Conservation (phyloP, 23 tunicate genomes). For the Phallusia fumigata region DNA sequence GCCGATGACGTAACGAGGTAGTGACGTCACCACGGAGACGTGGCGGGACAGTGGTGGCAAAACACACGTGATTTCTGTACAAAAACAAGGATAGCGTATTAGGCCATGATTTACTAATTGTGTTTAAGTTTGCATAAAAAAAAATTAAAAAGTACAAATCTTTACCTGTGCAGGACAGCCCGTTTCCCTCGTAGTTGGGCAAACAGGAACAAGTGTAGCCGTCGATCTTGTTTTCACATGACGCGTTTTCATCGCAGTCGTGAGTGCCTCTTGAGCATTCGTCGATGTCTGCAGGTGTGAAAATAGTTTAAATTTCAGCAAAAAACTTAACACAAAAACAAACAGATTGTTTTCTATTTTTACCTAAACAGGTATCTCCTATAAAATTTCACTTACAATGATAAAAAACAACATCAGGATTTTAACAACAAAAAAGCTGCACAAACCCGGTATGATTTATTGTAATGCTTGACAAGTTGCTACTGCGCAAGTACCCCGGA, state of each 20-base stretch:
- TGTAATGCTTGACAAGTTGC: no score
- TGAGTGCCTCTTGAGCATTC: not conserved
- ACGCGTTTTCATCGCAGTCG: conserved; percentile 53
- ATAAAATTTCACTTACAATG: no score
- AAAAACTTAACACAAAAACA: no score
- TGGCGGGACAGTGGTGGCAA: conserved; percentile 1
- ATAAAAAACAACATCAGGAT: no score
- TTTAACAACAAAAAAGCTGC: no score
- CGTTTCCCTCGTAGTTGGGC: conserved; percentile 47
- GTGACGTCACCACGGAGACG: not conserved
- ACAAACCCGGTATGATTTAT: no score
- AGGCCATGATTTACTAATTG: not conserved
- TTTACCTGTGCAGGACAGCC: conserved; percentile 33
- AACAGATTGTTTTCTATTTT: no score
- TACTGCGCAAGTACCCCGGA: no score
- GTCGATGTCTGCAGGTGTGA: not conserved
- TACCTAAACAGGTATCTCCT: no score
- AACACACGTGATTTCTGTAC: not conserved
- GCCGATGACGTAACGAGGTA: not conserved
- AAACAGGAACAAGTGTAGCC: conserved; percentile 45
- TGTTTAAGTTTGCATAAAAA: no score
- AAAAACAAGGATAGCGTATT: not conserved
- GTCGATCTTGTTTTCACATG: conserved; percentile 42
- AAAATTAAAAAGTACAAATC: not conserved
- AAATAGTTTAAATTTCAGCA: no score